Conservation (phyloP, 92 coral and sea anemone genomes). For the Phenganax stokvisi region DNA sequence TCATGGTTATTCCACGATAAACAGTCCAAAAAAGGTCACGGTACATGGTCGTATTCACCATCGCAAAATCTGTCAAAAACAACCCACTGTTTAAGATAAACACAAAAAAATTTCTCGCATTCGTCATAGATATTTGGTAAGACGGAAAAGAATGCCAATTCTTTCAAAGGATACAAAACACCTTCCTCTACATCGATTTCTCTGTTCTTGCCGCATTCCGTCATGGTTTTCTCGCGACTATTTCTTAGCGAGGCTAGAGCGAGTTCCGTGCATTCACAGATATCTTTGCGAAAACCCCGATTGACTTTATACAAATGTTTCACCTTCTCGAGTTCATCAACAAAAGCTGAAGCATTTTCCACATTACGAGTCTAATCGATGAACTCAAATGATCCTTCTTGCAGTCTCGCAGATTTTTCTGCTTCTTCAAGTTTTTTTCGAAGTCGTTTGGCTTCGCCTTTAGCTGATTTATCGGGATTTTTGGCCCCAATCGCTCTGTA, state of each 20-base stretch:
- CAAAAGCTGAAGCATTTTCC: slow-evolving; percentile 53
- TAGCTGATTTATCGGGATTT: slow-evolving; percentile 72
- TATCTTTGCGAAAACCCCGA: slow-evolving; percentile 58
- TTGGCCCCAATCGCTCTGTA: slow-evolving; percentile 69
- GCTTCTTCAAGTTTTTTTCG: slow-evolving; percentile 36
- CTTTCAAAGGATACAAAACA: slow-evolving; percentile 63
- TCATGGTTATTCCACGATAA: slow-evolving; percentile 35
- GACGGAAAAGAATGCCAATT: slow-evolving; percentile 60
- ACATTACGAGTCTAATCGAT: slow-evolving; percentile 66
- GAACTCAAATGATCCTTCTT: slow-evolving; percentile 31
- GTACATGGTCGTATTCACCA: slow-evolving; percentile 58
- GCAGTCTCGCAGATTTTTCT: slow-evolving; percentile 37
- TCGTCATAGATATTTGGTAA: slow-evolving; percentile 49
- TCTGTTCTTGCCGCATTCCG: slow-evolving; percentile 5
- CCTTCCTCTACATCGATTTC: slow-evolving; percentile 62
- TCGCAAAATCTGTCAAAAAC: slow-evolving; percentile 61
- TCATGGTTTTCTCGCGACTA: slow-evolving; percentile 50
- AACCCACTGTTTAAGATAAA: slow-evolving; percentile 72
- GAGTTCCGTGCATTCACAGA: slow-evolving; percentile 36
- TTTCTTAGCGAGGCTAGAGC: slow-evolving; percentile 39
- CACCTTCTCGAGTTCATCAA: slow-evolving; percentile 46
- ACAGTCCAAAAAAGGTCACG: slow-evolving; percentile 55
- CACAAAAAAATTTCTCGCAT: slow-evolving; percentile 60
- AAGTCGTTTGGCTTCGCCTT: slow-evolving; percentile 27
- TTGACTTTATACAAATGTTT: slow-evolving; percentile 56